Conservation (phyloP, 2,797 vertebrate genomes). For the Bucorvus abyssinicus region DNA sequence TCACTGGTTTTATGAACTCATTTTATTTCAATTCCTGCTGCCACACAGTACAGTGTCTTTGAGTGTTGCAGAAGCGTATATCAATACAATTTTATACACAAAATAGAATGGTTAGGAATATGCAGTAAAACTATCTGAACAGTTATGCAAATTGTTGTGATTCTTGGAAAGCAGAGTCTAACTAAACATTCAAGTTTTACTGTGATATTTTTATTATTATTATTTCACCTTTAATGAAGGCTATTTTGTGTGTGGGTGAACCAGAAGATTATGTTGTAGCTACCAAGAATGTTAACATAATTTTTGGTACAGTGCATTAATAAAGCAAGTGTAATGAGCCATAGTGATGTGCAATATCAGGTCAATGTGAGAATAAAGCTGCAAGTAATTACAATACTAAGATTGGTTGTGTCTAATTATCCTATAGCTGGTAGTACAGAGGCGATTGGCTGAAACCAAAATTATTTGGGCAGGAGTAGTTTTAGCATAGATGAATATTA, state of each 20-base stretch:
- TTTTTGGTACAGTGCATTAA: slow-evolving; percentile 48
- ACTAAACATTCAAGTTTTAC: slow-evolving; percentile 31
- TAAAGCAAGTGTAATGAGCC: slow-evolving; percentile 63
- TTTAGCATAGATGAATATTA: background rate
- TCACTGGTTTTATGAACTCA: slow-evolving; percentile 41
- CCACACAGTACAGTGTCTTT: background rate
- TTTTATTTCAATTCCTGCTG: slow-evolving; percentile 16
- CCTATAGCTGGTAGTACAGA: background rate
- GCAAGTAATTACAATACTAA: slow-evolving; percentile 49
- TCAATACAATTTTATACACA: background rate
- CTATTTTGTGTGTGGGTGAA: slow-evolving; percentile 33
- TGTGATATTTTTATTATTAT: slow-evolving; percentile 28
- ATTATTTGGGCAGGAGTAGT: background rate
- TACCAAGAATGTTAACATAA: slow-evolving; percentile 52
- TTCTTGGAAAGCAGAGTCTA: slow-evolving; percentile 26
- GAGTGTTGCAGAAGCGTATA: background rate
- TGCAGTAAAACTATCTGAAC: background rate
- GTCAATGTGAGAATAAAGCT: slow-evolving; percentile 50
- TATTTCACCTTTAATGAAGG: slow-evolving; percentile 27
- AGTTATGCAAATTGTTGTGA: slow-evolving; percentile 32
- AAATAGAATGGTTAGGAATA: background rate
- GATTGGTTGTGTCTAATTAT: slow-evolving; percentile 55
- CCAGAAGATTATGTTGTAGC: slow-evolving; percentile 41
- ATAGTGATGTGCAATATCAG: slow-evolving; percentile 37
- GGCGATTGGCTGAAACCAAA: slow-evolving; percentile 1